These are phyloP conservation scores for Paramisgurnus dabryanus DNA, from an alignment of 2,113 vertebrate genomes.

Conservation along the genomic window DNA sequence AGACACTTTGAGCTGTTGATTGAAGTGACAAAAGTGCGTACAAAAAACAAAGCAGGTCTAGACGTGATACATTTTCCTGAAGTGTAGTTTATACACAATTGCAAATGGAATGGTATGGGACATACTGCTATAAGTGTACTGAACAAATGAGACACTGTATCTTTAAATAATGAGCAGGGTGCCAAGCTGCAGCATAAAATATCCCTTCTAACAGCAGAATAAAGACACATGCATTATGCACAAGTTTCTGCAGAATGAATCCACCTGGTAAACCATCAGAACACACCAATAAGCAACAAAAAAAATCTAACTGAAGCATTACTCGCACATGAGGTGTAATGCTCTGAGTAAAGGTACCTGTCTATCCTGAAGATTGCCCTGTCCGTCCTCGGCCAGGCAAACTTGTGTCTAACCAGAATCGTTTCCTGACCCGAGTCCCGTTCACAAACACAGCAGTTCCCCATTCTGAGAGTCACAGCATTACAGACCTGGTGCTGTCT, in stretches of 20 bases:
- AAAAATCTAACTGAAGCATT: background rate
- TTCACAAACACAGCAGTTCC: constrained; percentile 41
- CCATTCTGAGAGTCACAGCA: constrained; percentile 26
- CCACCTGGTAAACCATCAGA: background rate
- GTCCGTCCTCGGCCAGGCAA: constrained; percentile 35
- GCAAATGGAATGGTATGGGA: background rate
- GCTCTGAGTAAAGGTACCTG: constrained; percentile 17
- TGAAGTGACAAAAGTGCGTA: too few species aligned
- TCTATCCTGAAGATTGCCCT: background rate
- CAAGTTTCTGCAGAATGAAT: background rate
- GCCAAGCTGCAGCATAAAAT: background rate
- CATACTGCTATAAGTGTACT: background rate
- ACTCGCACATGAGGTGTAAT: background rate
- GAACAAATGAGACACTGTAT: background rate
- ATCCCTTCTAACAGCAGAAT: background rate
- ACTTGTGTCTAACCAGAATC: constrained; percentile 41
- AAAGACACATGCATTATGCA: background rate
- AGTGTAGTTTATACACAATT: background rate
- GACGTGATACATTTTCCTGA: background rate
- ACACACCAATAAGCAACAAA: too few species aligned
- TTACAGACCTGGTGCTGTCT: constrained; percentile 9
- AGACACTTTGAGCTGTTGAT: background rate
- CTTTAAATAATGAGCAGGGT: background rate
- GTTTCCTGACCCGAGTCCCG: constrained; percentile 37
- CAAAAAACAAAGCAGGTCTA: background rate